Evolutionary conservation across 1,140 invertebrate species (phyloP), one percentile per base, ranked within the genome.

Genomic region (Plutomurus gul): DNA sequence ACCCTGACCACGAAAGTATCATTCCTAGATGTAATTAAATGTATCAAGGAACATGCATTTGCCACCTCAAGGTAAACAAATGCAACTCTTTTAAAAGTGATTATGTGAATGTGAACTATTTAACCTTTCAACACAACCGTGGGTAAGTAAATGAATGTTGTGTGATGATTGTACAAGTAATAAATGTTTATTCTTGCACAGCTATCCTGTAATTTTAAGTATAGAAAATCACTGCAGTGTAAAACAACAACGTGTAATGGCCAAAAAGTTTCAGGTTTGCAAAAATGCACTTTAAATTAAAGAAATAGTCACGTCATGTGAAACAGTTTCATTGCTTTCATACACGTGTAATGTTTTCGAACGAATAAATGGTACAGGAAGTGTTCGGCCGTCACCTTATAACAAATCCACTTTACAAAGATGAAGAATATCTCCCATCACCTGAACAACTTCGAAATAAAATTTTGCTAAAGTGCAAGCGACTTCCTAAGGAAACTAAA

Each of bases 181-280:
- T n/a, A n/a, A n/a, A n/a, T n/a, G n/a, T n/a, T n/a, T n/a, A n/a
- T n/a, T n/a, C n/a, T n/a, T n/a, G n/a, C n/a, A n/a, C n/a, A n/a
- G n/a, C n/a, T 98, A 95, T 88, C 98, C 98, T 13, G 91, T 99
- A 0, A 99, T 99, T 83, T 86, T 99, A 16, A 99, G 96, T 0
- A 97, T 99, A 79, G 98, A 99, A 88, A 97, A 99, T 86, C 98
- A 99, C 85, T 99, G 97, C 86, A 93, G 94, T 0, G 86, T 99
- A 65, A 92, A 94, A 11, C 97, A 99, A 85, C 97, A 99, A 86
- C 89, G 95, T 72, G 94, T 95, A 85, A 99, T 99, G 98, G 97
- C 97, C 0, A 89, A 90, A 76, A 91, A 92, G 4, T 93, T 99
- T 87, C 90, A 91, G 16, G 80, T 74, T 33, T 13, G 76, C 27